Conservation (phyloP, 1,140 invertebrate genomes). For the Aethina tumida region DNA sequence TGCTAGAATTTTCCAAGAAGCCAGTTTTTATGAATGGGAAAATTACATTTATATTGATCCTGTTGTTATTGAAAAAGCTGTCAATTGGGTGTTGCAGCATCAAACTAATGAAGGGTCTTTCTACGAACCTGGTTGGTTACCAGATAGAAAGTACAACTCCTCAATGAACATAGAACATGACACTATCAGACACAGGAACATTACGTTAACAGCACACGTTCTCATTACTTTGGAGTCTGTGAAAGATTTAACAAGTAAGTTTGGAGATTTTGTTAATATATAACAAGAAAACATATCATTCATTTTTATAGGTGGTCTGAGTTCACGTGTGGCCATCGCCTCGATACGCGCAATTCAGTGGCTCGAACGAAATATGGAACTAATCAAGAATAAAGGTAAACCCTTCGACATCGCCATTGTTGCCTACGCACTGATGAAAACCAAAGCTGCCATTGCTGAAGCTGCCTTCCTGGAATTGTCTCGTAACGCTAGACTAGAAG, state of each 20-base stretch:
- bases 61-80: slow-evolving; percentile 63
- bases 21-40: slow-evolving; percentile 88
- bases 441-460: slow-evolving; percentile 69
- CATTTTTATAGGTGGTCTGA: slow-evolving; percentile 43
- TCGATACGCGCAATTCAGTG: slow-evolving; percentile 62
- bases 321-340: slow-evolving; percentile 58
- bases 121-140: slow-evolving; percentile 72
- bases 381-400: slow-evolving; percentile 56
- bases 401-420: slow-evolving; percentile 82
- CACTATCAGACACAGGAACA: slow-evolving; percentile 57
- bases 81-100: slow-evolving; percentile 69
- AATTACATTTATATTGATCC: slow-evolving; percentile 86
- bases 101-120: slow-evolving; percentile 73
- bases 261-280: neutral
- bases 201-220: slow-evolving; percentile 82
- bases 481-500: slow-evolving; percentile 51
- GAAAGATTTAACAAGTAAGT: slow-evolving; percentile 64
- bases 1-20: slow-evolving; percentile 74
- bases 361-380: slow-evolving; percentile 74
- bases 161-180: slow-evolving; percentile 46
- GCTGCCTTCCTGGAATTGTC: slow-evolving; percentile 68
- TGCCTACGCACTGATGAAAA: slow-evolving; percentile 73
- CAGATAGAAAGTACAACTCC: slow-evolving; percentile 76
- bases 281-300: neutral
- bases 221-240: slow-evolving; percentile 73